phyloP scores from a whole-genome alignment of 2,113 vertebrate species.

The Xiphophorus hellerii region DNA sequence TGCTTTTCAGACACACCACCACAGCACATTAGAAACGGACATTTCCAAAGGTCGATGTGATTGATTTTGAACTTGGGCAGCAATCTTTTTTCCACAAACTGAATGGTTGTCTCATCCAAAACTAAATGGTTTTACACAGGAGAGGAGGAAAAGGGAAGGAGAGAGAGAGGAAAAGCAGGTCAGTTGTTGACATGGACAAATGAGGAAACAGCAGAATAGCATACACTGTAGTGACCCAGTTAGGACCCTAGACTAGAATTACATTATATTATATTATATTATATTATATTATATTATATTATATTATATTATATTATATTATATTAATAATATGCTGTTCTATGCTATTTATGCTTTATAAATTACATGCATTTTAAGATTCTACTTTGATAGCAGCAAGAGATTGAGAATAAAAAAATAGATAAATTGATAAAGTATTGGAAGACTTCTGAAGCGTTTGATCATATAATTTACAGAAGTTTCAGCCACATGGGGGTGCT shows the following conservation, averaged over 20 bases:
- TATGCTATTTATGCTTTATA: neutral
- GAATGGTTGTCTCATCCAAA: conserved; percentile 65
- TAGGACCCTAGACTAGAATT: conserved; percentile 41
- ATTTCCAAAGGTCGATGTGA: conserved; percentile 66
- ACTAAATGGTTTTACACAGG: conserved; percentile 72
- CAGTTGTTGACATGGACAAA: conserved; percentile 77
- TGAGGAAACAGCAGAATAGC: conserved; percentile 54
- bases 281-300: neutral
- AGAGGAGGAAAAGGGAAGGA: conserved; percentile 38
- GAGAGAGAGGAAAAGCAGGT: conserved; percentile 72
- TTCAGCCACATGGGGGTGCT: conserved; percentile 86
- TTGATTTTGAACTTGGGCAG: conserved; percentile 63
- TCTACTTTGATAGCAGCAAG: neutral
- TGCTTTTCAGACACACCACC: conserved; percentile 30
- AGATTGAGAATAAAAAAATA: neutral
- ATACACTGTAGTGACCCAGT: conserved; percentile 67
- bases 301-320: neutral
- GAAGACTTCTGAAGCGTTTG: conserved; percentile 9
- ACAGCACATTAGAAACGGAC: conserved; percentile 51
- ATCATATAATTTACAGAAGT: conserved; percentile 3
- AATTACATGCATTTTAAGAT: neutral
- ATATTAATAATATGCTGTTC: neutral
- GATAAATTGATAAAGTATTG: neutral
- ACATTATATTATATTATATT: neutral
- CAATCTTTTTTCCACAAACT: conserved; percentile 45